These are phyloP conservation scores for Trematomus loennbergii DNA, from an alignment of 2,113 vertebrate species.

Conservation along the genomic window DNA sequence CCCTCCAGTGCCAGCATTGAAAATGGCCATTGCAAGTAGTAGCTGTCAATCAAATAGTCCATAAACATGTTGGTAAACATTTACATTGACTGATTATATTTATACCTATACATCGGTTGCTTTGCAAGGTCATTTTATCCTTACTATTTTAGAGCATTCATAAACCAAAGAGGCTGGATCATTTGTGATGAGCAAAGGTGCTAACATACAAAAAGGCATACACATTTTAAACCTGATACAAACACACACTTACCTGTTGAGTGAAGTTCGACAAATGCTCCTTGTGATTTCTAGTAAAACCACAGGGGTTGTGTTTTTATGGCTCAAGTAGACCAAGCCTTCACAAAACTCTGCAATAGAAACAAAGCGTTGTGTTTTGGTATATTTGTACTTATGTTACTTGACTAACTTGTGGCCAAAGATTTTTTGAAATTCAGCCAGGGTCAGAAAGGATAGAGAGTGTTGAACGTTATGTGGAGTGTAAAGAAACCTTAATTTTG, in stretches of 20 bases:
- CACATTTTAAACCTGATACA: not conserved
- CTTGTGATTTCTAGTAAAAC: slow-evolving; percentile 78
- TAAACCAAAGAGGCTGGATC: not conserved
- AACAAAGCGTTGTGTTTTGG: not conserved
- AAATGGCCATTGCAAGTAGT: slow-evolving; percentile 80
- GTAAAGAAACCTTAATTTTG: too few species aligned
- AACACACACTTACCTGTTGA: slow-evolving; percentile 66
- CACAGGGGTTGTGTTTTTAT: slow-evolving; percentile 60
- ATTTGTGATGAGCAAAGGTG: not conserved
- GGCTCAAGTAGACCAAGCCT: slow-evolving; percentile 28
- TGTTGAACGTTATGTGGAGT: too few species aligned
- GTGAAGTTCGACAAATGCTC: slow-evolving; percentile 83
- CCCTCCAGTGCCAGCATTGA: slow-evolving; percentile 80
- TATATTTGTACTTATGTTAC: not conserved
- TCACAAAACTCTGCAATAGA: slow-evolving; percentile 70
- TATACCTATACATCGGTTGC: not conserved
- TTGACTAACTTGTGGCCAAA: not conserved
- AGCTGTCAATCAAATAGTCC: slow-evolving; percentile 59
- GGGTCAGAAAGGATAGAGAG: too few species aligned
- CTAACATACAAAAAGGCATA: too few species aligned
- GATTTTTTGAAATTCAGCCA: not conserved
- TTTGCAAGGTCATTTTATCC: not conserved
- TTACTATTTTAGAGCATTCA: not conserved
- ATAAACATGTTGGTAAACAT: not conserved
- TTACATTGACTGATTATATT: not conserved